phyloP scores from a whole-genome alignment of 2,113 vertebrate species.

The Neodon shergylaensis region DNA sequence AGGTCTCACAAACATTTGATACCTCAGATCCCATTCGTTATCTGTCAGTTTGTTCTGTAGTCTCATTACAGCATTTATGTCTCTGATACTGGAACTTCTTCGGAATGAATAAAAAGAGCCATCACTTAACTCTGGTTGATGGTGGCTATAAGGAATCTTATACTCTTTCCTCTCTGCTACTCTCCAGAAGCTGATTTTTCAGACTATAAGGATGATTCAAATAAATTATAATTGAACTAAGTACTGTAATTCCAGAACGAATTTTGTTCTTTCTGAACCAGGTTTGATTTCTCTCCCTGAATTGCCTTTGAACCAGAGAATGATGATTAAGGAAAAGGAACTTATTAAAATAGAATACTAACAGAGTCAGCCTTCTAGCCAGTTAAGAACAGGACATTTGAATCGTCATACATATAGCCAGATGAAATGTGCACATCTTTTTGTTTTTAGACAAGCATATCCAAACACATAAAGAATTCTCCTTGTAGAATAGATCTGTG shows the following conservation, averaged over 20 bases:
- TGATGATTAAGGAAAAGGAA: conserved; percentile 27
- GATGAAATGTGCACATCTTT: not conserved
- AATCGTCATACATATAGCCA: not conserved
- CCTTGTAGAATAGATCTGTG: conserved; percentile 31
- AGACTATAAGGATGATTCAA: conserved; percentile 39
- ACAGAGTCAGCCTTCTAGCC: not conserved
- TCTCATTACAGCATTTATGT: conserved; percentile 38
- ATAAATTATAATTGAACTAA: conserved; percentile 43
- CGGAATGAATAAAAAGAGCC: conserved; percentile 26
- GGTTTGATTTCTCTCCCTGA: conserved; percentile 51
- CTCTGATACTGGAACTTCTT: conserved; percentile 47
- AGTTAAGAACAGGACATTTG: conserved; percentile 12
- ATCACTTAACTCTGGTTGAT: conserved; percentile 9
- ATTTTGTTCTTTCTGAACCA: conserved; percentile 61
- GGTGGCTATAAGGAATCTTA: not conserved
- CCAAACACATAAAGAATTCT: conserved; percentile 5
- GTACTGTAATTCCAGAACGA: conserved; percentile 14
- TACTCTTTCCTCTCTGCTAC: not conserved
- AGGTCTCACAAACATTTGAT: conserved; percentile 14
- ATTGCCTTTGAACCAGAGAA: conserved; percentile 29
- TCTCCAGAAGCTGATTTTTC: conserved; percentile 40
- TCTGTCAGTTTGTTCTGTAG: conserved; percentile 21
- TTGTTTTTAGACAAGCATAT: conserved; percentile 38
- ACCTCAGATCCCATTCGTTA: not conserved
- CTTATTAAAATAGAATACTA: conserved; percentile 50